Evolutionary conservation across 1,140 invertebrate species (phyloP).

Genomic region (Hermetia illucens): DNA sequence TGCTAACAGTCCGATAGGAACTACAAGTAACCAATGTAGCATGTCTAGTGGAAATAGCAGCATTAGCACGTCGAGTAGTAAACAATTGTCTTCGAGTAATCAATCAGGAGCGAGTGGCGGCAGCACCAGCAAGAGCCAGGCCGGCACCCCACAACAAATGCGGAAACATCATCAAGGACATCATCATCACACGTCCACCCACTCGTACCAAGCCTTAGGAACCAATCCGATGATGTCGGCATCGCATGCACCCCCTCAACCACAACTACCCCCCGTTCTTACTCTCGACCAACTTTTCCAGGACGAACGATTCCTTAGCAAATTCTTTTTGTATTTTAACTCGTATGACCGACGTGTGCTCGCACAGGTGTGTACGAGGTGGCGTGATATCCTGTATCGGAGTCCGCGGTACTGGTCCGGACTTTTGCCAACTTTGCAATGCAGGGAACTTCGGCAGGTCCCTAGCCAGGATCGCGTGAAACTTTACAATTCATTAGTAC

Average conservation of each 20-base stretch:
- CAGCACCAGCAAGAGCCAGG: slow-evolving; percentile 2
- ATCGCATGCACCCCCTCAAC: slow-evolving; percentile 20
- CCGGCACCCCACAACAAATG: slow-evolving; percentile 5
- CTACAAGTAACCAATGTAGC: slow-evolving; percentile 11
- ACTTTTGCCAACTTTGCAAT: slow-evolving; percentile 66
- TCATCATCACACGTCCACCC: no score
- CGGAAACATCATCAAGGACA: slow-evolving; percentile 7
- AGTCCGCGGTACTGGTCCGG: slow-evolving; percentile 72
- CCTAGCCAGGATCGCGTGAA: slow-evolving; percentile 48
- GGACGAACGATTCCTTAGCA: slow-evolving; percentile 69
- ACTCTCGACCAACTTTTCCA: slow-evolving; percentile 62
- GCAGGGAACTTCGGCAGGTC: slow-evolving; percentile 55
- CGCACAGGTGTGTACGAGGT: slow-evolving; percentile 68
- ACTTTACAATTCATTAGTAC: slow-evolving; percentile 68
- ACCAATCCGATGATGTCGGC: background rate
- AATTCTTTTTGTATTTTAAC: slow-evolving; percentile 76
- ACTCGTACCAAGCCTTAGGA: background rate
- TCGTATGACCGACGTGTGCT: slow-evolving; percentile 59
- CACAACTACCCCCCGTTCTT: slow-evolving; percentile 33
- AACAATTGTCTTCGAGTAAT: slow-evolving; percentile 1
- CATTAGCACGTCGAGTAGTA: background rate
- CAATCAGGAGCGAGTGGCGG: background rate
- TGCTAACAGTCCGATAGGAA: no score
- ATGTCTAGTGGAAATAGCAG: slow-evolving; percentile 8
- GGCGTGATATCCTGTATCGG: slow-evolving; percentile 76